Base-by-base conservation (phyloP, 2,888 invertebrate species). In the Nemotelus nigrinus region DNA sequence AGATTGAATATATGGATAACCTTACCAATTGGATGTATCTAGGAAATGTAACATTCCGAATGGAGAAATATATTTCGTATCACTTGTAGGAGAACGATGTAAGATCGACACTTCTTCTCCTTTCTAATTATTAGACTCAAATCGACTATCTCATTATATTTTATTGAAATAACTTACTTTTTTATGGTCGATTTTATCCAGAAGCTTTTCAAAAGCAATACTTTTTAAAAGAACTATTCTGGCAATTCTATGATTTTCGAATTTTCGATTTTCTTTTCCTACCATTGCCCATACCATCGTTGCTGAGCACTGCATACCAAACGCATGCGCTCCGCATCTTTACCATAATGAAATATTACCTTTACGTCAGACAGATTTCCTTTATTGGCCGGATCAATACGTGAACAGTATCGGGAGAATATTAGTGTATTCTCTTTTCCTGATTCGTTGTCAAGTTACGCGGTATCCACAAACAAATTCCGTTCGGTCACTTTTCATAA, bases 321-420 rank as follows among this genome's bases (percentile, higher is more conserved):
- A n/a, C 60, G 60, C 63, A 63, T 74, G 74, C 74, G 74, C 48
- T 10, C 2, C 8, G 41, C 7, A 41, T 65, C 47, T 45, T 57
- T 43, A 7, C 39, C n/a, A 5, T 57, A 39, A 55, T 71, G 25
- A 57, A 71, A 71, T 71, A 10, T 55, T 41, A 71, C 44, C 53
- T 71, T 44, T 7, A 57, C 43, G 55, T 55, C 55, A 3, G 44
- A 43, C 44, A 68, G n/a, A 57, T 43, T 71, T 68, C n/a, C 55
- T 5, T 57, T 53, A 8, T 71, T 55, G 3, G 7, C 44, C 3
- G 44, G 71, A 71, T 71, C 71, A 71, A 71, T 71, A 71, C 3
- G n/a, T 8, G 41, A 7, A 50, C 3, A 65, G 47, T 47, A 47
- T 45, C 44, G 45, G 47, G 65, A 2, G 65, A 65, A 65, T 65